Evolutionary conservation across 1,140 invertebrate species (phyloP), one percentile per base, ranked within the genome.

Genomic region (Centruroides vittatus): DNA sequence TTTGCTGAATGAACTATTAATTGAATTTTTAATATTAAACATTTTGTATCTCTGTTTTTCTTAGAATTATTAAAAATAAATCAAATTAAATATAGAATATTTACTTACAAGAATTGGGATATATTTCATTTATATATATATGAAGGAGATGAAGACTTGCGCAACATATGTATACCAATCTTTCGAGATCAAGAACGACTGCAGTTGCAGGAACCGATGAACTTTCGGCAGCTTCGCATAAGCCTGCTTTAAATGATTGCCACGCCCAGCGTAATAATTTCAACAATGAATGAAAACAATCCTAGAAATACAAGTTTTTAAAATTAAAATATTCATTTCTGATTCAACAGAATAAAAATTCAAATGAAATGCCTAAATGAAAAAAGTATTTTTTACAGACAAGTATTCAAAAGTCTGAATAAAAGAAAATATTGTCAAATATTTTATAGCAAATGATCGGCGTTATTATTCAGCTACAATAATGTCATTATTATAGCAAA

Each of bases 71-170:
- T 23, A 23, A 23, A 23, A 23, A 23, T 23, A 23, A 23, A 23
- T 23, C 23, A 23, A 23, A 23, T 41, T 8, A 41, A 41, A 41
- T 41, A 5, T 8, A n/a, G n/a, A n/a, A n/a, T n/a, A n/a, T n/a
- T n/a, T n/a, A 41, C 41, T 41, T 41, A 36, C 51, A 23, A 6
- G 51, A 53, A 70, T 86, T 85, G 0, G 91, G 90, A 74, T 93
- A 94, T 36, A 93, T 85, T 74, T 93, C 88, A 72, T 86, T 89
- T 34, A 86, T 86, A 66, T 91, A 95, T 9, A 84, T 88, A 65
- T 84, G 80, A 6, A 94, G 74, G 9, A 95, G 76, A 54, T 90
- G 78, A 53, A 95, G 75, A 72, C 84, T 87, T 7, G 89, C 84
- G 71, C 84, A 81, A 68, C 85, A 87, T 46, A 93, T 88, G 70